Conservation (phyloP, 1,140 invertebrate genomes). For the Eubasilissa regina region DNA sequence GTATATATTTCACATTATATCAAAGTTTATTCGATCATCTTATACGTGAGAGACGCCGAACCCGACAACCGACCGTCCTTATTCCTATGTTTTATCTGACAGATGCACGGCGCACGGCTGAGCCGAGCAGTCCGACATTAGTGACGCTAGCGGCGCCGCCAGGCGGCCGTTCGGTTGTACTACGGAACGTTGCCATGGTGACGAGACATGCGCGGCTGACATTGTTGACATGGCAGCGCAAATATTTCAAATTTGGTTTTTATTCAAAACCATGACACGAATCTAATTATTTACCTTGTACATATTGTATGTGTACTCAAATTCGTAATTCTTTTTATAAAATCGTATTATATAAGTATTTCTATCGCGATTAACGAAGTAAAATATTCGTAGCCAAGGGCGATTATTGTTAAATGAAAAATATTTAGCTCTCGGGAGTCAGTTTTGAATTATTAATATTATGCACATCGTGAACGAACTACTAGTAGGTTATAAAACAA, state of each 20-base stretch:
- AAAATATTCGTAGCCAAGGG: too few relatives aligned
- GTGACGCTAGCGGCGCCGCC: slow-evolving; percentile 32
- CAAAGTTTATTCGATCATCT: slow-evolving; percentile 37
- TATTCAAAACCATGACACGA: not conserved
- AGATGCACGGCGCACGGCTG: slow-evolving; percentile 44
- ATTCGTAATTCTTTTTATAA: not conserved
- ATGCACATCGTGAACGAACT: too few relatives aligned
- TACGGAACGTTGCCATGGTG: slow-evolving; percentile 37
- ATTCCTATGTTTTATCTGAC: slow-evolving; percentile 45
- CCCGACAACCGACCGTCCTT: slow-evolving; percentile 40
- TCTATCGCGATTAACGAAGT: not conserved
- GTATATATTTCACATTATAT: slow-evolving; percentile 42
- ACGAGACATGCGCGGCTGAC: slow-evolving; percentile 37
- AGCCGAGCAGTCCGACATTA: slow-evolving; percentile 45
- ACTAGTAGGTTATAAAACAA: too few relatives aligned
- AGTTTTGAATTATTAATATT: too few relatives aligned
- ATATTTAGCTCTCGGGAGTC: too few relatives aligned
- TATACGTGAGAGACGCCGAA: slow-evolving; percentile 21
- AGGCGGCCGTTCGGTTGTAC: slow-evolving; percentile 26
- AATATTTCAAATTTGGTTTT: slow-evolving; percentile 34
- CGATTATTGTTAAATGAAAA: too few relatives aligned
- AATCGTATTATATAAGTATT: not conserved
- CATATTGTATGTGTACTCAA: not conserved
- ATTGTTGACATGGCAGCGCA: slow-evolving; percentile 38
- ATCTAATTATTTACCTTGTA: not conserved